These are phyloP conservation scores for Tethea ocularis DNA, from an alignment of 2,888 invertebrate genomes.

Conservation along the genomic window DNA sequence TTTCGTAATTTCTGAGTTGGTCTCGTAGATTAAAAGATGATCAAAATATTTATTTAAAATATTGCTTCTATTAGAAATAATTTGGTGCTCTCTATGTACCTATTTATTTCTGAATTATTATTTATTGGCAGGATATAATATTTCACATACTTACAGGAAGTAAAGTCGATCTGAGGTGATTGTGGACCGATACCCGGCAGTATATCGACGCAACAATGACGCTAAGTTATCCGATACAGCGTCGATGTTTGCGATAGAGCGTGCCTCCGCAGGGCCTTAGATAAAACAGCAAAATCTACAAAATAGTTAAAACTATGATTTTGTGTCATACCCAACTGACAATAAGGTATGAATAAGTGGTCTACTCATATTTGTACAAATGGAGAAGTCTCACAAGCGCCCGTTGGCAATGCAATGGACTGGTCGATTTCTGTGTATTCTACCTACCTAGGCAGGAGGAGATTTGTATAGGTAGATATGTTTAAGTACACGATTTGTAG, in stretches of 20 bases:
- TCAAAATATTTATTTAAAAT: too few species aligned
- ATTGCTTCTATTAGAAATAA: too few species aligned
- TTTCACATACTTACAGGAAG: not conserved
- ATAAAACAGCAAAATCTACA: not conserved
- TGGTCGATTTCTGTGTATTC: not conserved
- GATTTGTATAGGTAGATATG: too few species aligned
- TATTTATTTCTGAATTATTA: slow-evolving; percentile 16
- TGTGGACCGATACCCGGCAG: slow-evolving; percentile 3
- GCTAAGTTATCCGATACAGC: not conserved
- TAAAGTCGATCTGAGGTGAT: not conserved
- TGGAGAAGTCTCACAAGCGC: not conserved
- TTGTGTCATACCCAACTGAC: not conserved
- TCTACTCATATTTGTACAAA: not conserved
- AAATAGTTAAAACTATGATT: not conserved
- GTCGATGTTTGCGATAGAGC: slow-evolving; percentile 2
- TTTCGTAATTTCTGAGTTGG: too few species aligned
- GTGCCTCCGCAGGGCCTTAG: not conserved
- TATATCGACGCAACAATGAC: not conserved
- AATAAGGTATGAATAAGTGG: not conserved
- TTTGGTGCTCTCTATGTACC: too few species aligned
- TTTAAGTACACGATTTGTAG: too few species aligned
- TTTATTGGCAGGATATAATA: slow-evolving; percentile 16
- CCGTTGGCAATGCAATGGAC: not conserved
- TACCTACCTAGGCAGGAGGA: too few species aligned
- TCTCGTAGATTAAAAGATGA: too few species aligned